Base-by-base conservation (phyloP, 2,113 vertebrate species). In the Neodon shergylaensis region DNA sequence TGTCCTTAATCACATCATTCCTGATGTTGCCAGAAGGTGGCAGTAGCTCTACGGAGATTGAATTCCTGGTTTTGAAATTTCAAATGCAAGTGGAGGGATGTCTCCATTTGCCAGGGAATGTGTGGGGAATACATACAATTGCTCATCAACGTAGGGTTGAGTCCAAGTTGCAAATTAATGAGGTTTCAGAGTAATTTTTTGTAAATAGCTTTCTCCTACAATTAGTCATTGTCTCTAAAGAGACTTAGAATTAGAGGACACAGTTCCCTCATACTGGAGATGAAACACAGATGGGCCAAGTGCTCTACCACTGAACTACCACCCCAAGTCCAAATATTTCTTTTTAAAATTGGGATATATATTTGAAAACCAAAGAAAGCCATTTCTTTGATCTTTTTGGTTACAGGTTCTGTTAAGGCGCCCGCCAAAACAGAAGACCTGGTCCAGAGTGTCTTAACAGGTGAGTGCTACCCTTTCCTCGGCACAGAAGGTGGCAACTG, bases 401-500 rank as follows among this genome's bases (percentile, higher is more conserved):
- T 87, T 97, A 49, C 96, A 99, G 99, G 99, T 92, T 99, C 99
- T 14, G 98, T 99, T 93, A 99, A 99, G 97, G 98, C 99, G 28
- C 97, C 99, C 61, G 99, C 98, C 88, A 99, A 99, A 98, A 99
- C 99, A 88, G 99, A 99, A 98, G 99, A 99, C 98, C 99, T 99
- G 84, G 99, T 99, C 95, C 99, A 99, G 95, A 99, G 99, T 49
- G 99, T 99, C 86, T 98, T 99, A 96, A 99, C 99, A 97, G 99
- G 99, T 99, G 99, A 98, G 85, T 89, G 54, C 3, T 4, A 17
- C 28, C 42, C 22, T n/a, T 58, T 39, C 1, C 2, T 1, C 28
- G 1, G 8, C 0, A 4, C 7, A 22, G 17, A 88, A 70, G 68
- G 68, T 79, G 14, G 4, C 31, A 94, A 68, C 10, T 92, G 22